Evolutionary conservation across 2,113 vertebrate species (phyloP).

Genomic region (Illadopsis cleaveri): DNA sequence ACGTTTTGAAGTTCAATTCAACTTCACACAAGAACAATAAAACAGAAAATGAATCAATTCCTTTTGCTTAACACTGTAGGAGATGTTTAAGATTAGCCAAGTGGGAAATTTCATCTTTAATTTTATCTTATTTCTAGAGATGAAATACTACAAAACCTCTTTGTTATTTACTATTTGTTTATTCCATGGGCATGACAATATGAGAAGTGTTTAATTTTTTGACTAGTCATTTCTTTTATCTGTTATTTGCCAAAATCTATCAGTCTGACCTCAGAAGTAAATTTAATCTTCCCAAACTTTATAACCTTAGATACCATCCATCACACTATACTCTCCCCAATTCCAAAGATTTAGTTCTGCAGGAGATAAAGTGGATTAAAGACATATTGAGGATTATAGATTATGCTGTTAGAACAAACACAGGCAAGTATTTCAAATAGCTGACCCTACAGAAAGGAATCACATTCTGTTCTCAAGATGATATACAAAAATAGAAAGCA

Average conservation of each 20-base stretch:
- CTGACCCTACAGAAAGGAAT: conserved; percentile 43
- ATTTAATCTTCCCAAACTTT: conserved; percentile 13
- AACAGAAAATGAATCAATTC: neutral
- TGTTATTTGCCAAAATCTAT: conserved; percentile 28
- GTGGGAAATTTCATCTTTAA: conserved; percentile 12
- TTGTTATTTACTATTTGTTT: conserved; percentile 17
- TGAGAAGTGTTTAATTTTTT: neutral
- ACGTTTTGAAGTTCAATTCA: neutral
- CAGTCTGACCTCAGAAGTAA: neutral
- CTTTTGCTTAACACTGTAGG: neutral
- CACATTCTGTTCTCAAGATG: conserved; percentile 56
- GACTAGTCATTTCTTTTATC: neutral
- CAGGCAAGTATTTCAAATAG: conserved; percentile 28
- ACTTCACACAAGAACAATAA: neutral
- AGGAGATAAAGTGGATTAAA: conserved; percentile 58
- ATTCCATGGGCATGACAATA: conserved; percentile 17
- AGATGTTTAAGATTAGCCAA: conserved; percentile 28
- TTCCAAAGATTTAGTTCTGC: neutral
- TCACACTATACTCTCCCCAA: neutral
- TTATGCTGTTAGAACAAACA: conserved; percentile 48
- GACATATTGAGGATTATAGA: conserved; percentile 59
- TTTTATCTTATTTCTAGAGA: conserved; percentile 22
- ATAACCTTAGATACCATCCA: neutral
- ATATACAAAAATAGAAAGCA: conserved; percentile 59
- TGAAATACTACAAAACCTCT: neutral